Base-by-base conservation (phyloP, 2,797 vertebrate species). In the Paratrypauchen microcephalus region DNA sequence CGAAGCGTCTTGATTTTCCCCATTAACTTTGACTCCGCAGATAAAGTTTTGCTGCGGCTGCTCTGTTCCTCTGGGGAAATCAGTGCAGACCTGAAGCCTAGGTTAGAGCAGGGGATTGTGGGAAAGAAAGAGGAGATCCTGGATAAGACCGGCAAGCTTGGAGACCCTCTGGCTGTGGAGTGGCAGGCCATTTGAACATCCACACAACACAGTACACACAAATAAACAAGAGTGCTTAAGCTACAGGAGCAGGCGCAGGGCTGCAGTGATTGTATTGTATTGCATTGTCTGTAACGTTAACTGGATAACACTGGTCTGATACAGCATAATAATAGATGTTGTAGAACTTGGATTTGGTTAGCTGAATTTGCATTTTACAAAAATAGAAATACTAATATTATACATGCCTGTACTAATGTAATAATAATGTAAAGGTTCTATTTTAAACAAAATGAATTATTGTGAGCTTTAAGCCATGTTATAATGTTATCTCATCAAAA, bases 41-140 rank as follows among this genome's bases (percentile, higher is more conserved):
- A 85, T 84, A 82, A 82, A 80, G 79, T 88, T 84, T 84, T 32
- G 52, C 70, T 30, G 65, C 77, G n/a, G 62, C 66, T 24, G 65
- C 24, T 18, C 70, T 52, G 60, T 66, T 75, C 82, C 88, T 87
- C 89, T 21, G 12, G 89, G 90, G 91, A 92, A 92, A 92, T 91
- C 90, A 92, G 82, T 81, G 71, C 55, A 39, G 45, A 67, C 74
- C 79, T 71, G 79, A 76, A 32, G 28, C 80, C 69, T n/a, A 70
- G 78, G 73, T 86, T 79, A 74, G 87, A 86, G 87, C 86, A 72
- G 9, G 8, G 69, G 80, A 88, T 77, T 88, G 86, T 87, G 86
- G 83, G 85, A 90, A 86, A 90, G 85, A 83, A 86, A 90, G 85
- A 83, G 90, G 80, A 84, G 86, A 89, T 89, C 87, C 83, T 82